Evolutionary conservation across 2,797 vertebrate species (phyloP).

Genomic region (Sus cebifrons): DNA sequence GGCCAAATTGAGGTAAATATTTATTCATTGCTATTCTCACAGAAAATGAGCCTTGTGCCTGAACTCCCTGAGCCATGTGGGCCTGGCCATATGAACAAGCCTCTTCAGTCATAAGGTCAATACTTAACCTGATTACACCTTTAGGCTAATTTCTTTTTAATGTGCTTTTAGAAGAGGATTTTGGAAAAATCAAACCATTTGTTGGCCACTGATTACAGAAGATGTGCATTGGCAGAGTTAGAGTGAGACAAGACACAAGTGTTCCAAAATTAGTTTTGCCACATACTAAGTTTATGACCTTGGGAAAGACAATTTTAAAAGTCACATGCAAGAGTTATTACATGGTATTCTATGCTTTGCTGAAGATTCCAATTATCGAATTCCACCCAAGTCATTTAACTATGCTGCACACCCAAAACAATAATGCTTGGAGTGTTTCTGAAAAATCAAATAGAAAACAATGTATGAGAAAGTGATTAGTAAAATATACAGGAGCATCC

Average conservation of each 20-base stretch:
- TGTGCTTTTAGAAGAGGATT: conserved; percentile 9
- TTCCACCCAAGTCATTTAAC: not conserved
- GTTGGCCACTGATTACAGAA: conserved; percentile 32
- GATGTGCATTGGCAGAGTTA: conserved; percentile 5
- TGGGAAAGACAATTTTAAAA: conserved; percentile 57
- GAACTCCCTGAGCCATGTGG: conserved; percentile 25
- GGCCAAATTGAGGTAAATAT: conserved; percentile 65
- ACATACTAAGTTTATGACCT: conserved; percentile 23
- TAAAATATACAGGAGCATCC: not conserved
- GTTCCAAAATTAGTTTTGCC: not conserved
- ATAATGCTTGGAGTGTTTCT: not conserved
- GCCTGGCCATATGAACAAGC: conserved; percentile 3
- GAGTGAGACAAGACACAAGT: not conserved
- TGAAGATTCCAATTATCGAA: not conserved
- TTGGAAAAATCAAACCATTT: conserved; percentile 36
- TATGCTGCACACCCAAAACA: not conserved
- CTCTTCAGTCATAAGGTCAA: not conserved
- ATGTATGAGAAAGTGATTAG: not conserved
- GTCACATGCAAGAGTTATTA: not conserved
- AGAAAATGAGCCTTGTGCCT: conserved; percentile 47
- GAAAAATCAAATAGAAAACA: not conserved
- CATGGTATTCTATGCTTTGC: not conserved
- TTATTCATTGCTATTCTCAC: conserved; percentile 70
- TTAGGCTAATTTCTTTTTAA: conserved; percentile 75
- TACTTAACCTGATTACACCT: conserved; percentile 68